These are phyloP conservation scores for Florisuga fusca DNA, from an alignment of 2,797 vertebrate genomes.

Conservation along the genomic window DNA sequence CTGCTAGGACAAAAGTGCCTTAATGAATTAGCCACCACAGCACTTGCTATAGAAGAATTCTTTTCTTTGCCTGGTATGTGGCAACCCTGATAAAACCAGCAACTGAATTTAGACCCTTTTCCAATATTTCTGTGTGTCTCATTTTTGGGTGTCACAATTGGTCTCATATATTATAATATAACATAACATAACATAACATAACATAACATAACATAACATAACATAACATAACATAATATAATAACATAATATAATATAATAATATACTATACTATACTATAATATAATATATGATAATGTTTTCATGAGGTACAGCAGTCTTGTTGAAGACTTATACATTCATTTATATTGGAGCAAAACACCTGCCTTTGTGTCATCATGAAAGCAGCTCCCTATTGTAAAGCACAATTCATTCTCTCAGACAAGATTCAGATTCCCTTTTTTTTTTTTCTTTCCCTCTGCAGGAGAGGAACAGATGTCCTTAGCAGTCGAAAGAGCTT, in stretches of 20 bases:
- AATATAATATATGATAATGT: neutral
- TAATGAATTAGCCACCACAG: neutral
- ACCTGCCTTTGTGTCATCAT: slow-evolving; percentile 33
- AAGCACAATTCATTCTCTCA: neutral
- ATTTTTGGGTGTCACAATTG: neutral
- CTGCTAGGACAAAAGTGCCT: neutral
- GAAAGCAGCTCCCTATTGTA: slow-evolving; percentile 12
- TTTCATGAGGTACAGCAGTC: neutral
- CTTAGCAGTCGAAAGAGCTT: neutral
- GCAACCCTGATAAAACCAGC: neutral
- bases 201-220: too few relatives aligned
- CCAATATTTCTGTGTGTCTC: neutral
- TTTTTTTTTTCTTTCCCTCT: neutral
- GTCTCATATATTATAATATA: fast-evolving
- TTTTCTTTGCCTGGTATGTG: neutral
- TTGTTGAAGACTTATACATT: too few relatives aligned
- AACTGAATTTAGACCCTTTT: neutral
- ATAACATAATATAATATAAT: too few relatives aligned
- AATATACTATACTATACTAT: fast-evolving
- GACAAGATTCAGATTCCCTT: neutral
- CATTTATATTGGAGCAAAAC: slow-evolving; percentile 20
- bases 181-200: neutral
- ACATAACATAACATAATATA: too few relatives aligned
- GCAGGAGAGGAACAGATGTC: slow-evolving; percentile 24
- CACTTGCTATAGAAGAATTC: neutral